Conservation (phyloP, 92 coral and sea anemone species). For the Anthopleura xanthogrammica region DNA sequence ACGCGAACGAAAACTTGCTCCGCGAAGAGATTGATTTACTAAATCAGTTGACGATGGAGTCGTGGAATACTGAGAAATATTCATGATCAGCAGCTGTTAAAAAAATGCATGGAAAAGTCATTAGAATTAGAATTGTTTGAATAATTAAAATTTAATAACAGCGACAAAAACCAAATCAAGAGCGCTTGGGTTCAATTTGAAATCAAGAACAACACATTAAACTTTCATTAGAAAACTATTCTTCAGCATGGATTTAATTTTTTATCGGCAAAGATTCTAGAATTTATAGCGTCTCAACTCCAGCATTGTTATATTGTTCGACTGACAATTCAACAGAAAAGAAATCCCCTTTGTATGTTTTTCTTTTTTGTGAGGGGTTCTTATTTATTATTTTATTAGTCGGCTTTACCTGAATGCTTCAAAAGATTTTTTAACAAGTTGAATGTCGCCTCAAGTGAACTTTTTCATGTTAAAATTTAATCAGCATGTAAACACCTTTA, state of each 20-base stretch:
- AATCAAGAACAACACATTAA: background rate
- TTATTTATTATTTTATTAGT: too few relatives aligned
- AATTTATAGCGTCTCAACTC: background rate
- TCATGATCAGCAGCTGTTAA: background rate
- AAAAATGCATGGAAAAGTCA: background rate
- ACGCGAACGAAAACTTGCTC: background rate
- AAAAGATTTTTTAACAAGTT: background rate
- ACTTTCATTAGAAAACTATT: background rate
- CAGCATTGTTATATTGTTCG: background rate
- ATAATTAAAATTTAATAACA: background rate
- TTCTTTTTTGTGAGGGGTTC: background rate
- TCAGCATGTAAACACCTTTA: background rate
- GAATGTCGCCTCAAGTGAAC: background rate
- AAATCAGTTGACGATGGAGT: background rate
- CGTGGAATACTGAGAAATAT: background rate
- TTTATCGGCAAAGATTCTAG: background rate
- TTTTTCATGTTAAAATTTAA: background rate
- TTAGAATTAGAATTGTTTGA: slow-evolving; percentile 1
- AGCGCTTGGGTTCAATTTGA: background rate
- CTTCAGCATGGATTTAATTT: background rate
- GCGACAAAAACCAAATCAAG: background rate
- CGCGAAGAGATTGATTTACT: background rate
- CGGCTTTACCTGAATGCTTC: too few relatives aligned
- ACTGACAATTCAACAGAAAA: background rate
- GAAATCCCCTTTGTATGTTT: background rate